Evolutionary conservation across 1,140 invertebrate genomes (phyloP).

Genomic region (Leptopilina clavipes): DNA sequence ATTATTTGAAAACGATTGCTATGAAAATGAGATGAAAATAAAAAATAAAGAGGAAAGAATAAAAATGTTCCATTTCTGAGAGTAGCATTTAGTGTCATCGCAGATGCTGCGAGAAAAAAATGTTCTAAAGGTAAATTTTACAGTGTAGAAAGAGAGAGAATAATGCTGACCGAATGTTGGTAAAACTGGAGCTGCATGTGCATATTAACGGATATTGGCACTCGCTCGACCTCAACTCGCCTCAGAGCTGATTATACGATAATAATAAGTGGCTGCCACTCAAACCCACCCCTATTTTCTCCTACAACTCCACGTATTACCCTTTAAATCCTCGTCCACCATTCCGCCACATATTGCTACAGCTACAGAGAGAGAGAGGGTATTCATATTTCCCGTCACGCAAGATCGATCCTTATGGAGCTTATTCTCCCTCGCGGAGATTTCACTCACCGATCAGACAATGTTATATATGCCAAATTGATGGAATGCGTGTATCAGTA

Average conservation of each 20-base stretch:
- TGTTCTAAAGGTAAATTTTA: background rate
- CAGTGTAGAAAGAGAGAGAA: constrained; percentile 31
- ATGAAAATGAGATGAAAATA: background rate
- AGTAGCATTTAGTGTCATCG: constrained; percentile 10
- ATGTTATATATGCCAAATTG: background rate
- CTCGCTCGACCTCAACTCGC: constrained; percentile 35
- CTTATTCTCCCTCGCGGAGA: background rate
- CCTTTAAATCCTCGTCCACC: constrained; percentile 1
- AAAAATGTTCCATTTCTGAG: background rate
- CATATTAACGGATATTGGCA: constrained; percentile 54
- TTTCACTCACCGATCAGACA: constrained; percentile 11
- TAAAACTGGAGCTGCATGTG: constrained; percentile 25
- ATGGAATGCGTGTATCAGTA: background rate
- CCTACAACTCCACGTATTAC: constrained; percentile 34
- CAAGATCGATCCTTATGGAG: constrained; percentile 1
- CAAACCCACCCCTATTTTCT: constrained; percentile 32
- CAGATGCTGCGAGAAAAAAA: constrained; percentile 18
- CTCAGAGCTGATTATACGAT: constrained; percentile 49
- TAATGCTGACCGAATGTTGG: constrained; percentile 39
- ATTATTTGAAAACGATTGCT: too few relatives aligned
- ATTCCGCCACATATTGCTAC: background rate
- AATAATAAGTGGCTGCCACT: constrained; percentile 57
- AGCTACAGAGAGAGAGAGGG: background rate
- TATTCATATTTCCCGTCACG: constrained; percentile 27
- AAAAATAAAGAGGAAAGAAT: background rate